Conservation (phyloP, 2,113 vertebrate species). For the Notothenia rossii region DNA sequence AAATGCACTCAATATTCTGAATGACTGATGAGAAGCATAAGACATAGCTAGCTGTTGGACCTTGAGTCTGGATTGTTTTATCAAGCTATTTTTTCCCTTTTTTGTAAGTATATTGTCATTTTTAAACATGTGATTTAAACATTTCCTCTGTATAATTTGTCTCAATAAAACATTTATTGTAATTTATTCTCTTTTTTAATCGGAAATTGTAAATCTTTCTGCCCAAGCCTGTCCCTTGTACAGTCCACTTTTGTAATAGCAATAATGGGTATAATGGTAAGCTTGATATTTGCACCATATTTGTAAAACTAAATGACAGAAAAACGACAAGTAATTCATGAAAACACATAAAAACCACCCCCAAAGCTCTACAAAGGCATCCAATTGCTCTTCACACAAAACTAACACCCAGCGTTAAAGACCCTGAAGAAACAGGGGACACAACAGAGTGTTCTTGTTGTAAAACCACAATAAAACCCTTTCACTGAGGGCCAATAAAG, state of each 20-base stretch:
- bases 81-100: neutral
- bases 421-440: constrained; percentile 15
- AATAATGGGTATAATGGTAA: neutral
- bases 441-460: neutral
- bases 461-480: constrained; percentile 12
- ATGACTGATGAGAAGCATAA: neutral
- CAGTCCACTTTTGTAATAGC: no score
- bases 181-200: neutral
- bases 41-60: neutral
- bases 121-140: neutral
- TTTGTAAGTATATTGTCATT: neutral
- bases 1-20: no score
- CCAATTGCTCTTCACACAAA: constrained; percentile 4
- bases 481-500: constrained; percentile 35
- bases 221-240: neutral
- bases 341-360: constrained; percentile 4
- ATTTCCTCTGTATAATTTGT: neutral
- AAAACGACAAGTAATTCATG: no score
- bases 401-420: constrained; percentile 4
- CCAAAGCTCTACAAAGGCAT: constrained; percentile 17
- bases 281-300: neutral
- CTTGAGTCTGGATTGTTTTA: neutral
- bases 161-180: neutral
- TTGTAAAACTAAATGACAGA: neutral
- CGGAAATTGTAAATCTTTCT: no score